phyloP scores from a whole-genome alignment of 2,888 invertebrate genomes.

The Dascillus cervinus region DNA sequence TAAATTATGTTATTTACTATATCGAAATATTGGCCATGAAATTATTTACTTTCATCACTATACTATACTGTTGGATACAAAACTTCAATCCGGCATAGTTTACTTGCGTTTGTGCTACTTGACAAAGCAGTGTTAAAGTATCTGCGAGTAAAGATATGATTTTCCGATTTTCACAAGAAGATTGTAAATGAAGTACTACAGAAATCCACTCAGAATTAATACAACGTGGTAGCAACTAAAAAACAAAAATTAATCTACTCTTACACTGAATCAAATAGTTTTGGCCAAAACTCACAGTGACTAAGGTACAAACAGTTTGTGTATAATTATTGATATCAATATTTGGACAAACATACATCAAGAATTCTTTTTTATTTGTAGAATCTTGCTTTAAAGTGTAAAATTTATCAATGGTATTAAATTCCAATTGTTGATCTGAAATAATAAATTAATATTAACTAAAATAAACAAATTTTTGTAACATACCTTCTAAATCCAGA shows the following conservation, averaged over 20 bases:
- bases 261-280: conserved; percentile 4
- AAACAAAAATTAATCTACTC: too few relatives aligned
- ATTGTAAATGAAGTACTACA: conserved; percentile 24
- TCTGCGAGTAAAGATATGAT: conserved; percentile 28
- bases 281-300: conserved; percentile 8
- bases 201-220: conserved; percentile 31
- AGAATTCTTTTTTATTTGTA: too few relatives aligned
- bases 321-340: conserved; percentile 21
- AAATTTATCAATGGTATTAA: too few relatives aligned
- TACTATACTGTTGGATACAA: conserved; percentile 29
- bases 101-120: conserved; percentile 28
- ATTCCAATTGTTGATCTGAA: too few relatives aligned
- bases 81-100: conserved; percentile 24
- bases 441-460: too few relatives aligned
- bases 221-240: conserved; percentile 30
- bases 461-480: too few relatives aligned
- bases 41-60: conserved; percentile 27
- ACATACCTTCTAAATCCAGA: too few relatives aligned
- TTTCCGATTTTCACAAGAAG: conserved; percentile 19
- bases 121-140: conserved; percentile 29
- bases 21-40: background rate
- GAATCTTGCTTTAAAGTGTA: too few relatives aligned
- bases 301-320: conserved; percentile 21
- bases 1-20: conserved; percentile 12
- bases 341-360: conserved; percentile 15